A percentile compares a stretch with the other conserved stretches of the same genome.
phyloP scores from a whole-genome alignment of 2,888 invertebrate species.

The Synergus umbraculus region DNA sequence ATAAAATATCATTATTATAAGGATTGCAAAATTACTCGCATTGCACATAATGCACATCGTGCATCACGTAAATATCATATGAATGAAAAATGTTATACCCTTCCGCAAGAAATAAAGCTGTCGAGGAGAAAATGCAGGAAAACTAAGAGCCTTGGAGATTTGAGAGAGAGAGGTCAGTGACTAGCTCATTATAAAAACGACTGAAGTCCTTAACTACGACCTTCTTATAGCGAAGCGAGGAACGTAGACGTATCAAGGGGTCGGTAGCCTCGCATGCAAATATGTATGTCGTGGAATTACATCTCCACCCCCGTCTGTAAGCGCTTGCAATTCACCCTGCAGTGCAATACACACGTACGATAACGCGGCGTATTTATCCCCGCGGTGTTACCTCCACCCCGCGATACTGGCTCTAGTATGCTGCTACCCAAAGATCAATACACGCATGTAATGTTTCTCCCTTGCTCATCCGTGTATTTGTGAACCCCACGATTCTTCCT shows the following conservation, averaged over 20 bases:
- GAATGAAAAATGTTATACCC: background rate
- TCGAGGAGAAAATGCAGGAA: background rate
- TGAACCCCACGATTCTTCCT: conserved; percentile 15
- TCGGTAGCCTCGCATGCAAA: conserved; percentile 58
- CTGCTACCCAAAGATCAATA: conserved; percentile 64
- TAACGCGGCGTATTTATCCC: conserved; percentile 39
- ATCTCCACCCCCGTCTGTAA: conserved; percentile 55
- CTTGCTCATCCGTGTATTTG: conserved; percentile 38
- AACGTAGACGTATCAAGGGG: conserved; percentile 33
- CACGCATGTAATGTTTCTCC: conserved; percentile 61
- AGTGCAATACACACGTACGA: conserved; percentile 42
- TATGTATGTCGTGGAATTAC: conserved; percentile 61
- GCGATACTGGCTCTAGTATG: conserved; percentile 52
- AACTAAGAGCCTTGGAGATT: background rate
- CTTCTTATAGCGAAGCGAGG: conserved; percentile 5
- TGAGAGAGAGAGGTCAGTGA: conserved; percentile 1
- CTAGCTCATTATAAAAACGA: conserved; percentile 23
- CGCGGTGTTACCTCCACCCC: conserved; percentile 42
- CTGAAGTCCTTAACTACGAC: conserved; percentile 17
- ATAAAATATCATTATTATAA: background rate
- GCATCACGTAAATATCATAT: background rate
- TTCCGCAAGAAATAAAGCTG: background rate
- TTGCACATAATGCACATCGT: background rate
- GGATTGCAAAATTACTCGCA: background rate
- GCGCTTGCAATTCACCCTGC: conserved; percentile 56